Percentiles rank a stretch among this genome's conserved stretches.
These are phyloP conservation scores for Phaethon lepturus DNA, from an alignment of 2,113 vertebrate species.

Conservation along the genomic window DNA sequence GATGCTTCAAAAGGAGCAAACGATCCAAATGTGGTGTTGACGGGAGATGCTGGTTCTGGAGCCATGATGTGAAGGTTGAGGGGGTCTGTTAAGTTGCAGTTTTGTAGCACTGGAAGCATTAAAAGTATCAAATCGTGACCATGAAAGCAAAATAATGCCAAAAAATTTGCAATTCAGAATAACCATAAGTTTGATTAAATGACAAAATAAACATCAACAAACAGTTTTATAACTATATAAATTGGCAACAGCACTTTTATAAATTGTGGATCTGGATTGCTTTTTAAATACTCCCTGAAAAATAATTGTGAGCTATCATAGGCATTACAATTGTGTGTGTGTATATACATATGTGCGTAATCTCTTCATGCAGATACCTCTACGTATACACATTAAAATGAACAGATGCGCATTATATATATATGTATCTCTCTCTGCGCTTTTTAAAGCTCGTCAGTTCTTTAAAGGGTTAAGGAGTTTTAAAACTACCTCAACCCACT, in stretches of 20 bases:
- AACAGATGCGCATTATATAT: not conserved
- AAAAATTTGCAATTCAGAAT: constrained; percentile 10
- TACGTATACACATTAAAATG: not conserved
- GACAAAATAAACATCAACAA: constrained; percentile 11
- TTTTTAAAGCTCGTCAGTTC: constrained; percentile 7
- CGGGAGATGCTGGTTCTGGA: not conserved
- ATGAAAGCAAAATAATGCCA: constrained; percentile 24
- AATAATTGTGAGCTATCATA: not conserved
- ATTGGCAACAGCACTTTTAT: not conserved
- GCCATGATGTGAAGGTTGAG: not conserved
- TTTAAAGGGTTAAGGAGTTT: constrained; percentile 58
- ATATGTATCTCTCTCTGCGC: not conserved
- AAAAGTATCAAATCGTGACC: not conserved
- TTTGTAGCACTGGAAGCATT: not conserved
- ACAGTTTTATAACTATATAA: not conserved
- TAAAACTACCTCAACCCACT: constrained; percentile 59
- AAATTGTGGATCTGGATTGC: not conserved
- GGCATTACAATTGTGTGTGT: not conserved
- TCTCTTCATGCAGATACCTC: not conserved
- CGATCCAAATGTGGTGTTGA: not conserved
- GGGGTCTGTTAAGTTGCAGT: not conserved
- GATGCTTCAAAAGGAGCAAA: not conserved
- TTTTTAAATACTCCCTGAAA: not conserved
- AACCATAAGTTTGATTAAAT: not conserved
- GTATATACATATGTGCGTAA: not conserved